phyloP scores from a whole-genome alignment of 2,797 vertebrate genomes.

The Sebastiscus tertius region DNA sequence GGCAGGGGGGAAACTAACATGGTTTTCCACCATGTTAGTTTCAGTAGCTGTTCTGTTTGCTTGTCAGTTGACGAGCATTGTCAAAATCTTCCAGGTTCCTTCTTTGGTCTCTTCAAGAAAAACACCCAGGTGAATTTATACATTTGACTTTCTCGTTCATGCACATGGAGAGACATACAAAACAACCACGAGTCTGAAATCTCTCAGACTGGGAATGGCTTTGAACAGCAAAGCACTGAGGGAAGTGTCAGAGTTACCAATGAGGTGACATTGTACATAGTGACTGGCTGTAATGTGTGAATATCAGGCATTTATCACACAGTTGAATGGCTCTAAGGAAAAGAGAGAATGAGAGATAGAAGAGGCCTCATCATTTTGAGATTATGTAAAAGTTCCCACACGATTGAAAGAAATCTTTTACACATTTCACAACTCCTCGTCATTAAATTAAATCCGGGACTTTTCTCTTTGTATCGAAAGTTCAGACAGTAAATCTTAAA shows the following conservation, averaged over 20 bases:
- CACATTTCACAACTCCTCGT: background rate
- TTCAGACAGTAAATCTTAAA: background rate
- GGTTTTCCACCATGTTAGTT: no score
- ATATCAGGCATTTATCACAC: background rate
- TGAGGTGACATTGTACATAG: background rate
- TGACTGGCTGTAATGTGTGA: background rate
- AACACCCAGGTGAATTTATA: background rate
- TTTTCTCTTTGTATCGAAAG: background rate
- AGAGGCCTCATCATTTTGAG: background rate
- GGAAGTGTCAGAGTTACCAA: slow-evolving; percentile 1
- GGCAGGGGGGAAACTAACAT: no score
- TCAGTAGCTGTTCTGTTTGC: background rate
- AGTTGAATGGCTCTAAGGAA: background rate
- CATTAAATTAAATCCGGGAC: background rate
- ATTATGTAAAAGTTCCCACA: background rate
- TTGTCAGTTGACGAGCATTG: background rate
- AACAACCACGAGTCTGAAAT: background rate
- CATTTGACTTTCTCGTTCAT: background rate
- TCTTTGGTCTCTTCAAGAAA: background rate
- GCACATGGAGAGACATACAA: background rate
- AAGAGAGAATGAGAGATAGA: background rate
- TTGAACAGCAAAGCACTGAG: background rate
- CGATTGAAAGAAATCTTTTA: background rate
- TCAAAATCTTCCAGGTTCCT: background rate
- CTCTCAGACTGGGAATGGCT: background rate